Evolutionary conservation across 2,113 vertebrate species (phyloP).

Genomic region (Haplochromis burtoni): DNA sequence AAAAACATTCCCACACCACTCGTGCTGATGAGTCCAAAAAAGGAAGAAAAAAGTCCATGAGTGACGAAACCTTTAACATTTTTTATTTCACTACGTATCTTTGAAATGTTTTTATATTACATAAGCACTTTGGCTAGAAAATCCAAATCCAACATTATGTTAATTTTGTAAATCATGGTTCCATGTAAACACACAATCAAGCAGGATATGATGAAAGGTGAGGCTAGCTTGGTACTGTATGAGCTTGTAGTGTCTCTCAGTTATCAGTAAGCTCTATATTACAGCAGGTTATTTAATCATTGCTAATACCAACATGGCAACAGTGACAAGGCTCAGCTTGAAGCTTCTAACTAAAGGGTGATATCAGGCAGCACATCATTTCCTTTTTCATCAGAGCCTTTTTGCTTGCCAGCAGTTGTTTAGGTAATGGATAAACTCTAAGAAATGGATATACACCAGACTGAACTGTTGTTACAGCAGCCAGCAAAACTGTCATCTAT

Average conservation of each 20-base stretch:
- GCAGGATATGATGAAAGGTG: not conserved
- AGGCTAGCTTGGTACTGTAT: not conserved
- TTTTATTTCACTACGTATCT: not conserved
- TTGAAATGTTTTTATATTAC: not conserved
- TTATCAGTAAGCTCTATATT: not conserved
- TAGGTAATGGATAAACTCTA: not conserved
- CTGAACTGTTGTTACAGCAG: not conserved
- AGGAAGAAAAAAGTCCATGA: not conserved
- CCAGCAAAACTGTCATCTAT: not conserved
- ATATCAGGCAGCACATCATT: not conserved
- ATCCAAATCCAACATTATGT: not conserved
- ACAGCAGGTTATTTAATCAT: not conserved
- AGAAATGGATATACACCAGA: not conserved
- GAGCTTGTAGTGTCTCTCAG: not conserved
- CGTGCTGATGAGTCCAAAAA: not conserved
- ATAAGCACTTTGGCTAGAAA: not conserved
- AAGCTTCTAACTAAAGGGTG: not conserved
- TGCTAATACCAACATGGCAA: not conserved
- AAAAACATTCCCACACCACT: not conserved
- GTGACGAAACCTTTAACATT: accelerated
- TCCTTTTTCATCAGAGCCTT: not conserved
- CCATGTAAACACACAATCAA: not conserved
- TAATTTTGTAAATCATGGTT: not conserved
- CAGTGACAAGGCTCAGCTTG: not conserved
- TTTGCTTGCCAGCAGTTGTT: not conserved